These are phyloP conservation scores for Thunnus thynnus DNA, from an alignment of 2,113 vertebrate species.

Conservation along the genomic window DNA sequence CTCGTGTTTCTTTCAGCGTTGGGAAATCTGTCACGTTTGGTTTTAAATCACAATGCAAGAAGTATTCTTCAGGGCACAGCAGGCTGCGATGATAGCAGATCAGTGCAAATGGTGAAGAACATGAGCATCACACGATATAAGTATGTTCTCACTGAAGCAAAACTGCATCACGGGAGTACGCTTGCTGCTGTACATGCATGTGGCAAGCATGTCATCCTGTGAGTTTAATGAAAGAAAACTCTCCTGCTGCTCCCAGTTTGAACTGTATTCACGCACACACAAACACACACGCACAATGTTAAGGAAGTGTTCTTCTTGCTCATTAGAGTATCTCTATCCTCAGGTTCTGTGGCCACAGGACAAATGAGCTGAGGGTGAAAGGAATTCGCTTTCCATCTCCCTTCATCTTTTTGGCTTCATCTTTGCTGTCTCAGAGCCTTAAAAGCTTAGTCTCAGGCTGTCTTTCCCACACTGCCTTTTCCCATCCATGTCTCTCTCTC, in stretches of 20 bases:
- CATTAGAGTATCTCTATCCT: slow-evolving; percentile 59
- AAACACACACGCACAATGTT: slow-evolving; percentile 6
- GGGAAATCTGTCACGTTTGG: slow-evolving; percentile 25
- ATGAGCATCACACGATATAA: neutral
- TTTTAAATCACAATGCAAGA: slow-evolving; percentile 45
- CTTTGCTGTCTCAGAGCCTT: slow-evolving; percentile 16
- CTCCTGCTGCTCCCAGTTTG: slow-evolving; percentile 1
- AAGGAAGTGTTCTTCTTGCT: slow-evolving; percentile 38
- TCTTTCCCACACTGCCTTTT: slow-evolving; percentile 39
- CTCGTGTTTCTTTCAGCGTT: neutral
- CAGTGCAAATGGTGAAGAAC: slow-evolving; percentile 7
- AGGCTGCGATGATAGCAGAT: neutral
- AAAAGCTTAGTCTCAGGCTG: slow-evolving; percentile 35
- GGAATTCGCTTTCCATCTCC: slow-evolving; percentile 38
- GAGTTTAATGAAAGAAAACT: slow-evolving; percentile 39
- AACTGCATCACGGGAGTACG: slow-evolving; percentile 2
- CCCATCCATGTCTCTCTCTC: slow-evolving; percentile 5
- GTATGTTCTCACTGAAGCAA: slow-evolving; percentile 12
- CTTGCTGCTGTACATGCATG: slow-evolving; percentile 15
- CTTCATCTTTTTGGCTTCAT: slow-evolving; percentile 57
- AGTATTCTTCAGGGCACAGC: neutral
- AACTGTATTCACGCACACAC: slow-evolving; percentile 15
- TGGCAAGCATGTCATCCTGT: slow-evolving; percentile 30
- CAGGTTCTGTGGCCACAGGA: slow-evolving; percentile 42
- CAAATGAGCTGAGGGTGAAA: slow-evolving; percentile 53